These are phyloP conservation scores for Anoplius nigerrimus DNA, from an alignment of 2,888 invertebrate genomes.

Conservation along the genomic window DNA sequence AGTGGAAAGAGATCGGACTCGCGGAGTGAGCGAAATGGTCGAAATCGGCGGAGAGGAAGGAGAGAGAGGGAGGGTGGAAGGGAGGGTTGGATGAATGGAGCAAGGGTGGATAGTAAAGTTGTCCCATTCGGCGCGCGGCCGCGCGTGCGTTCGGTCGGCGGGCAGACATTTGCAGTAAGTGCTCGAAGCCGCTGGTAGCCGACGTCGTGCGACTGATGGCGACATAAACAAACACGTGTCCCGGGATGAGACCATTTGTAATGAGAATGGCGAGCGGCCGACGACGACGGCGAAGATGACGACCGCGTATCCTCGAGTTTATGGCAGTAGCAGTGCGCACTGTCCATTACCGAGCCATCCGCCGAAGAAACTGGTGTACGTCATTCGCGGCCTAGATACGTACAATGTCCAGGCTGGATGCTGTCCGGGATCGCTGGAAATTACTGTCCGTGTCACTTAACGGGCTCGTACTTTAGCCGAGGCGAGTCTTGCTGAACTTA, in stretches of 20 bases:
- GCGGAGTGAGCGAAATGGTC: too few relatives aligned
- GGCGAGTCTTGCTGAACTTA: not conserved
- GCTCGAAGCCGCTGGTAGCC: constrained; percentile 39
- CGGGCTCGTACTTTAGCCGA: too few relatives aligned
- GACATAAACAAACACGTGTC: constrained; percentile 57
- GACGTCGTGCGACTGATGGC: constrained; percentile 46
- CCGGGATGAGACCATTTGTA: constrained; percentile 54
- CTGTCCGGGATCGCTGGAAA: too few relatives aligned
- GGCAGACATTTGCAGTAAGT: constrained; percentile 59
- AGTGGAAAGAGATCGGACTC: too few relatives aligned
- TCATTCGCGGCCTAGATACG: not conserved
- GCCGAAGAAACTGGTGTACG: not conserved
- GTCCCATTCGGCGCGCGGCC: constrained; percentile 36
- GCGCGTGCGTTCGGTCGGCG: constrained; percentile 44
- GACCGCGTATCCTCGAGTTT: constrained; percentile 30
- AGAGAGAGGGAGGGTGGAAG: not conserved
- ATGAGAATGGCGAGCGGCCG: constrained; percentile 49
- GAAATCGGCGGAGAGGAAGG: not conserved
- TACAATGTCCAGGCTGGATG: too few relatives aligned
- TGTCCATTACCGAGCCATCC: constrained; percentile 31
- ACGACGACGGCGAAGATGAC: constrained; percentile 10
- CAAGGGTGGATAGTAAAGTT: constrained; percentile 39
- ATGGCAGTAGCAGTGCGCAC: constrained; percentile 33
- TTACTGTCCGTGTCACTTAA: too few relatives aligned
- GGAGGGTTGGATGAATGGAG: not conserved